Evolutionary conservation across 2,113 vertebrate genomes (phyloP).

Genomic region (Lophochroa leadbeateri): DNA sequence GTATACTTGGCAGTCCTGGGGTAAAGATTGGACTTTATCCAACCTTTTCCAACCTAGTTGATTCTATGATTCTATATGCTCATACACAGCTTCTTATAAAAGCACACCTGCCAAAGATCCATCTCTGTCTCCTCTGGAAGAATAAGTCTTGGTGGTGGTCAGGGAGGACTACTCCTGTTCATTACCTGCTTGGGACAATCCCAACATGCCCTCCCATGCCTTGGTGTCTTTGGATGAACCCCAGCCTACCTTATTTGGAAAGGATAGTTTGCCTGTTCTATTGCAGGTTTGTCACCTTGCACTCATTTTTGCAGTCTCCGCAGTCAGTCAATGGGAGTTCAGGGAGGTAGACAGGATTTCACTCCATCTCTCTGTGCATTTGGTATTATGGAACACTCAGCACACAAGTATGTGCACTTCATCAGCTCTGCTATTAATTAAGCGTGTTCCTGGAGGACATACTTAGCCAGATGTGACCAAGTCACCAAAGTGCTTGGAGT

Average conservation of each 20-base stretch:
- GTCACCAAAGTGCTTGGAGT: slow-evolving; percentile 14
- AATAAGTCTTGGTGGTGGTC: not conserved
- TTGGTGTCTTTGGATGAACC: not conserved
- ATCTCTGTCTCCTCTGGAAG: not conserved
- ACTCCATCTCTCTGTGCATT: not conserved
- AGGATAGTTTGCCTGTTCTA: not conserved
- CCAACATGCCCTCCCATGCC: not conserved
- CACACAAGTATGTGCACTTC: slow-evolving; percentile 29
- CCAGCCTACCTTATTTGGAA: not conserved
- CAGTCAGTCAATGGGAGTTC: not conserved
- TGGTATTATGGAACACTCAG: slow-evolving; percentile 54
- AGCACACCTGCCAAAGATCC: not conserved
- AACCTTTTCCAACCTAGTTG: not conserved
- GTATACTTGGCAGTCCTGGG: not conserved
- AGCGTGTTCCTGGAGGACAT: not conserved
- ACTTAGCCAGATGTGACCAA: slow-evolving; percentile 50
- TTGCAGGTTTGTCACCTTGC: not conserved
- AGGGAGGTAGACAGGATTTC: slow-evolving; percentile 8
- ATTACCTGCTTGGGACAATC: not conserved
- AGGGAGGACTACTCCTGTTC: not conserved
- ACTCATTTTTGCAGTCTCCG: not conserved
- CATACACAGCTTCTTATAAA: not conserved
- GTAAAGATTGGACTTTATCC: not conserved
- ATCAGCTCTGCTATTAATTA: slow-evolving; percentile 62
- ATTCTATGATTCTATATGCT: not conserved